Base-by-base conservation (phyloP, 2,888 invertebrate species). In the Epirrita christyi region DNA sequence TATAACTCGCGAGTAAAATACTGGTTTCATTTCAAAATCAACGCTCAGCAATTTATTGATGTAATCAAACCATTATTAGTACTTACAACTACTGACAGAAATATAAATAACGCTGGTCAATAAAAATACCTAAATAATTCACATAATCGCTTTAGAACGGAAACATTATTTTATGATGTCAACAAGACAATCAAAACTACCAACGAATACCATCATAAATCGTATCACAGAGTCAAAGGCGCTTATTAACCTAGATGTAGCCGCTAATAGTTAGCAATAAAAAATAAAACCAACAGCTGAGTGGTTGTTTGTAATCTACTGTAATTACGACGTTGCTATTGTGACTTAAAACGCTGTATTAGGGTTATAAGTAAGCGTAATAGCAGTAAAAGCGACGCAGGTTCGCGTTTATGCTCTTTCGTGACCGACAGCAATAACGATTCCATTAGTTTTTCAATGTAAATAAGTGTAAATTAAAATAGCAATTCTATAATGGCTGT, bases 371-470 rank as follows among this genome's bases (percentile, higher is more conserved):
- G 62, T 61, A 48, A 58, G 53, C 56, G 44, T 67, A 73, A 72
- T 76, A 71, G 71, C 66, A 61, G 71, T 73, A 75, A 75, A 78
- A 74, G 70, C 72, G 61, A 76, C 69, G 71, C 69, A 71, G 73
- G 75, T 79, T 76, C 73, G 76, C 75, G 72, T 82, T 84, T 80
- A 72, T 75, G 72, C 71, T 70, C 63, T 79, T 66, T 84, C 87
- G 88, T 88, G 87, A 85, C 84, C 66, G 68, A 71, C 63, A 59
- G 73, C 79, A 81, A 81, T 86, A 82, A 85, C 75, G 66, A 76
- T 80, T 79, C 75, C 71, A 81, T 85, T 85, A 76, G 76, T 79
- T 81, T 83, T 81, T 81, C 72, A 76, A 79, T 79, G 72, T 73
- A 67, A 82, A 77, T 73, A 78, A 72, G 75, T 83, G 77, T 75